Base-by-base conservation (phyloP, 2,888 invertebrate genomes). In the Dione vanillae region DNA sequence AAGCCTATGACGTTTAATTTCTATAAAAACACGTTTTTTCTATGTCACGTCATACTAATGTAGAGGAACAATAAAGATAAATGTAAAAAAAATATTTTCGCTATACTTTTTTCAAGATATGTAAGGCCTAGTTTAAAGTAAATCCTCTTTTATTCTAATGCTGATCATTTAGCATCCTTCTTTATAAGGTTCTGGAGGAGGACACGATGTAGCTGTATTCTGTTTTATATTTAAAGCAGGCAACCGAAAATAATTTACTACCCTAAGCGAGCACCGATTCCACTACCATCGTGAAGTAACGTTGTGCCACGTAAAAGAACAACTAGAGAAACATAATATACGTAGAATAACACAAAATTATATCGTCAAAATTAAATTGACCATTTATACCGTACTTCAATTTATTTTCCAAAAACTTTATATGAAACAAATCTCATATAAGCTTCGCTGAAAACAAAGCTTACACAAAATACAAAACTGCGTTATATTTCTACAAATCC, bases 1-100 rank as follows among this genome's bases (percentile, higher is more conserved):
- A 61, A 45, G 64, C 64, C 49, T 49, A 40, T 49, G 47, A 49
- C 64, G 64, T 49, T 12, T 3, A 8, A n/a, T 41, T 41, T 20
- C 35, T 47, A 45, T 45, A n/a, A 37, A 12, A 45, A 5, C 27
- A 12, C 2, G 10, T 43, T 20, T 14, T 19, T 59, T 10, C 43
- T 54, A 59, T 41, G 20, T 43, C 14, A 43, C 10, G 59, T 19
- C 27, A 27, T 27, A 27, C 27, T 2, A 27, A 5, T 27, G 5
- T 27, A 27, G 5, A 27, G 27, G 27, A 27, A 27, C 5, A 27
- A 3, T 27, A 27, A 27, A 27, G 27, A 5, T 3, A 27, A 27
- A 27, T 27, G 27, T 37, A 37, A 6, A 56, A 10, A 56, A 3
- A 19, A 3, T 5, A 16, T 8, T 8, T 45, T 9, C 9, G n/a